Evolutionary conservation across 1,140 invertebrate genomes (phyloP).

Genomic region (Procambarus virginalis): DNA sequence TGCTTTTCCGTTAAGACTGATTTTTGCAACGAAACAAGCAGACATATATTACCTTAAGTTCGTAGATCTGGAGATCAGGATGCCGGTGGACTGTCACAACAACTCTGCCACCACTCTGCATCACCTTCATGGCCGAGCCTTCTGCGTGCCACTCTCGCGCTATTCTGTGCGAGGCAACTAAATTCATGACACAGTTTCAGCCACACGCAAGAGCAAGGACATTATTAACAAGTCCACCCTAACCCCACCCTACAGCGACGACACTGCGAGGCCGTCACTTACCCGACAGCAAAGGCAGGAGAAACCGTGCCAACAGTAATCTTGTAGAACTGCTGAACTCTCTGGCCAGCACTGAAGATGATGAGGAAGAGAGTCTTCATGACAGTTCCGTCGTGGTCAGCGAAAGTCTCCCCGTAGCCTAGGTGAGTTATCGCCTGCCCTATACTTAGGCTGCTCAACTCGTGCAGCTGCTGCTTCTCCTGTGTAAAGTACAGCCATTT

Average conservation of each 20-base stretch:
- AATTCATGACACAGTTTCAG: too few relatives aligned
- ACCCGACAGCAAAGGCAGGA: slow-evolving; percentile 18
- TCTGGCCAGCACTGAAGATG: neutral
- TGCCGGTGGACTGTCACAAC: neutral
- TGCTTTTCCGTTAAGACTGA: too few relatives aligned
- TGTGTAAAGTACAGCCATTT: neutral
- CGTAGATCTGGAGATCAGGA: neutral
- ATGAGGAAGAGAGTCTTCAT: neutral
- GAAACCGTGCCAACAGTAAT: slow-evolving; percentile 2
- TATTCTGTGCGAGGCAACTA: neutral
- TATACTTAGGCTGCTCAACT: neutral
- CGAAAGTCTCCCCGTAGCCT: neutral
- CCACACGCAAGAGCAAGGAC: too few relatives aligned
- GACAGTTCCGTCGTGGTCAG: slow-evolving; percentile 11
- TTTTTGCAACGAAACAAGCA: neutral
- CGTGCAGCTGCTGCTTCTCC: neutral
- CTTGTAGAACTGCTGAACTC: neutral
- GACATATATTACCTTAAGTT: neutral
- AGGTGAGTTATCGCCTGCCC: slow-evolving; percentile 5
- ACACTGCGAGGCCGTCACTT: neutral
- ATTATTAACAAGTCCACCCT: too few relatives aligned
- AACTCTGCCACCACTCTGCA: neutral
- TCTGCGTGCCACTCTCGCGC: neutral
- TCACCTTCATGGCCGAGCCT: neutral
- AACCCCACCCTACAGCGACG: too few relatives aligned